These are phyloP conservation scores for Oncorhynchus keta DNA, from an alignment of 2,113 vertebrate species.

Conservation along the genomic window DNA sequence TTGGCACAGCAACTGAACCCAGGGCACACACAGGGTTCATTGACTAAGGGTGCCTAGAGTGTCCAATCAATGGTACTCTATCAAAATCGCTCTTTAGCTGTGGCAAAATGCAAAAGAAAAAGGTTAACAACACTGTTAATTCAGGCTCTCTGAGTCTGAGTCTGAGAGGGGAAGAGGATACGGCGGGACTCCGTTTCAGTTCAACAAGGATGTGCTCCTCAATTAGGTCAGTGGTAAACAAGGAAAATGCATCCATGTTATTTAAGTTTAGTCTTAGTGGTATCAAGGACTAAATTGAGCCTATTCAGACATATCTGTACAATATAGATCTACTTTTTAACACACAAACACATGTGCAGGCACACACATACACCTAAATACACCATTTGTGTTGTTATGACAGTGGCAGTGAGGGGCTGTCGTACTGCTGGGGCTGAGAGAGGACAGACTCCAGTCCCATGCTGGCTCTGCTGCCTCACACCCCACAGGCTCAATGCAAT, in stretches of 20 bases:
- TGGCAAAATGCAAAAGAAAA: constrained; percentile 17
- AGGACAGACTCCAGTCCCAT: neutral
- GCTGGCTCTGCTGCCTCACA: neutral
- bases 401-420: constrained; percentile 29
- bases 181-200: neutral
- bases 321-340: neutral
- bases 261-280: constrained; percentile 12
- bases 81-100: constrained; percentile 32
- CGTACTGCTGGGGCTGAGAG: constrained; percentile 16
- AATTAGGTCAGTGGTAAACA: neutral
- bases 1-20: constrained; percentile 63
- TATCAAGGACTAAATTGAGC: neutral
- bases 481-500: neutral
- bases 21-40: constrained; percentile 58
- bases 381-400: constrained; percentile 41
- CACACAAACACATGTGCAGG: neutral
- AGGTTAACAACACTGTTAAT: constrained; percentile 27
- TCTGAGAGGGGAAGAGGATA: constrained; percentile 15
- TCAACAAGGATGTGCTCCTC: neutral
- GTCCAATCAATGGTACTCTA: constrained; percentile 55
- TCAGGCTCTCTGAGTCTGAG: constrained; percentile 16
- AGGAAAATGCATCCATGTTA: constrained; percentile 31
- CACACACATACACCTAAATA: neutral
- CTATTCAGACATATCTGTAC: constrained; percentile 22
- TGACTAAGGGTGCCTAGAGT: constrained; percentile 45